phyloP scores from a whole-genome alignment of 2,797 vertebrate species.

The Decapterus maruadsi region DNA sequence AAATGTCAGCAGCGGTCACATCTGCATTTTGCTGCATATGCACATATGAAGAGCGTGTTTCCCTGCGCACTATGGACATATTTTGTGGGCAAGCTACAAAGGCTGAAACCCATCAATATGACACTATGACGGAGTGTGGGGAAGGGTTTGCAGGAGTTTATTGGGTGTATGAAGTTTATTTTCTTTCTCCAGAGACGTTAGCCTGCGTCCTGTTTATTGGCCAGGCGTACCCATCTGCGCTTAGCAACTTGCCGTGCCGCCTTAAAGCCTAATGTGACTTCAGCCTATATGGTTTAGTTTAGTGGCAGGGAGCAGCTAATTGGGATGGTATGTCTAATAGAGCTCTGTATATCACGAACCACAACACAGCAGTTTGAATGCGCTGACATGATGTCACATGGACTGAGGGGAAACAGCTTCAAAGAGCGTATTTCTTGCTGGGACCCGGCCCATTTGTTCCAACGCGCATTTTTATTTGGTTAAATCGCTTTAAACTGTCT shows the following conservation, averaged over 20 bases:
- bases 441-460: constrained; percentile 43
- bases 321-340: constrained; percentile 48
- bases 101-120: not conserved
- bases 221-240: not conserved
- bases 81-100: constrained; percentile 33
- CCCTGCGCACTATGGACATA: not conserved
- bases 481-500: constrained; percentile 40
- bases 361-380: constrained; percentile 48
- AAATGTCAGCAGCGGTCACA: constrained; percentile 20
- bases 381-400: constrained; percentile 39
- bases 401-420: constrained; percentile 39
- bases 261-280: constrained; percentile 17
- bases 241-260: constrained; percentile 23
- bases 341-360: constrained; percentile 50
- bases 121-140: not conserved
- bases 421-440: constrained; percentile 28
- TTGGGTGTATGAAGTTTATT: constrained; percentile 17
- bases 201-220: constrained; percentile 29
- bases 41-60: constrained; percentile 9
- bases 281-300: constrained; percentile 42
- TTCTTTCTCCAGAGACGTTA: constrained; percentile 10
- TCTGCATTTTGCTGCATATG: constrained; percentile 1
- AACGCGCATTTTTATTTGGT: constrained; percentile 49
- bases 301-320: constrained; percentile 48
- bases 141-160: not conserved